Conservation (phyloP, 2,113 vertebrate genomes). For the Scartelaos histophorus region DNA sequence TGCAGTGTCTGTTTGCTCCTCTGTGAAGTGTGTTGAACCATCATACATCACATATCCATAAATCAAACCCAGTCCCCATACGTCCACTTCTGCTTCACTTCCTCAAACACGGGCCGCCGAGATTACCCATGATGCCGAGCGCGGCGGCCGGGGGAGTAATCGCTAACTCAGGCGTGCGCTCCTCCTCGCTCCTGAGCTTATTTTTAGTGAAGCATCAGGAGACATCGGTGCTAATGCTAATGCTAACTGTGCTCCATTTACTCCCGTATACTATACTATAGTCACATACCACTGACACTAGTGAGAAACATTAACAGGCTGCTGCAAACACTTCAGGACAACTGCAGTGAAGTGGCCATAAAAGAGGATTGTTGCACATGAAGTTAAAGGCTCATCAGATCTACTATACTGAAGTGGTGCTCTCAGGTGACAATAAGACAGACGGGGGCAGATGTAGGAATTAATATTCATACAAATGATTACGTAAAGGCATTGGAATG, state of each 20-base stretch:
- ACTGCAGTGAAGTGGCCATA: slow-evolving; percentile 42
- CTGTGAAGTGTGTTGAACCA: slow-evolving; percentile 34
- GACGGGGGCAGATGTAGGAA: too few species aligned
- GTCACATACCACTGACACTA: slow-evolving; percentile 2
- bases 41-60: slow-evolving; percentile 49
- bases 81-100: slow-evolving; percentile 41
- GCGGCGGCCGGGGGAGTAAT: slow-evolving; percentile 49
- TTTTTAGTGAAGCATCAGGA: slow-evolving; percentile 62
- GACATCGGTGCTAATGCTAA: slow-evolving; percentile 55
- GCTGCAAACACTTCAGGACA: slow-evolving; percentile 29
- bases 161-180: slow-evolving; percentile 57
- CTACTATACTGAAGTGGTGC: neutral
- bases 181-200: slow-evolving; percentile 51
- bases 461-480: too few species aligned
- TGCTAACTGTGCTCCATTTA: slow-evolving; percentile 24
- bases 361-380: slow-evolving; percentile 31
- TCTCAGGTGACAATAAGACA: neutral
- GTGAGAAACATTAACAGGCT: neutral
- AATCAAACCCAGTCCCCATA: slow-evolving; percentile 41
- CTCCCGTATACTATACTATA: slow-evolving; percentile 19
- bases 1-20: slow-evolving; percentile 9
- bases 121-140: slow-evolving; percentile 59
- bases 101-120: slow-evolving; percentile 10
- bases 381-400: slow-evolving; percentile 10
- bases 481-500: too few species aligned